A percentile compares a stretch with the other conserved stretches of the same genome.
These are phyloP conservation scores for Geodia barretti DNA, from an alignment of 37 sponge, comb jelly and placozoan species.

Conservation along the genomic window DNA sequence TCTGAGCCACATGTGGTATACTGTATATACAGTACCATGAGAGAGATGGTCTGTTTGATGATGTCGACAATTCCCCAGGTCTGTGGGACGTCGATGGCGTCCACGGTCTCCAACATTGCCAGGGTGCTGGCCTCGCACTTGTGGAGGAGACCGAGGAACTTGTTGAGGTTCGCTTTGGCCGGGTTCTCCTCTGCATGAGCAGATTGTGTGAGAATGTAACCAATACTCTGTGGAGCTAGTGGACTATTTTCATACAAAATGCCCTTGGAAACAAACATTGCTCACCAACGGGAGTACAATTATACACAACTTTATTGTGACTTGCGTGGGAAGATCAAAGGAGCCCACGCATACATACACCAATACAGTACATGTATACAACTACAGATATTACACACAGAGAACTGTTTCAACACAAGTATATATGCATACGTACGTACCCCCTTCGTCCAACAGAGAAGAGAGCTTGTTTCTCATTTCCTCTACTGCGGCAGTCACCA, in stretches of 20 bases:
- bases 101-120: slow-evolving; percentile 49
- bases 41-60: slow-evolving; percentile 64
- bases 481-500: slow-evolving; percentile 57
- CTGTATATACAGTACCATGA: too few relatives aligned
- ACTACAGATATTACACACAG: too few relatives aligned
- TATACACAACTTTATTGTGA: too few relatives aligned
- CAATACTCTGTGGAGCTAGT: not conserved
- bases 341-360: too few relatives aligned
- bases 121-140: slow-evolving; percentile 31
- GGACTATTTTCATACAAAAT: not conserved
- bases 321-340: too few relatives aligned
- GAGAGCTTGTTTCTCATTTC: slow-evolving; percentile 62
- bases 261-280: not conserved
- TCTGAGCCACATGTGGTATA: too few relatives aligned
- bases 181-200: slow-evolving; percentile 9
- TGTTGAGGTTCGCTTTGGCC: slow-evolving; percentile 64
- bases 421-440: not conserved
- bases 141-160: slow-evolving; percentile 58
- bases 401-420: too few relatives aligned
- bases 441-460: not conserved
- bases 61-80: slow-evolving; percentile 71
- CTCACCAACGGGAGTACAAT: too few relatives aligned
- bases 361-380: too few relatives aligned
- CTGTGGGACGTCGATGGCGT: slow-evolving; percentile 47
- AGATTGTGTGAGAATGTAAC: too few relatives aligned